Conservation (phyloP, 2,797 vertebrate species). For the Aselliscus stoliczkanus region DNA sequence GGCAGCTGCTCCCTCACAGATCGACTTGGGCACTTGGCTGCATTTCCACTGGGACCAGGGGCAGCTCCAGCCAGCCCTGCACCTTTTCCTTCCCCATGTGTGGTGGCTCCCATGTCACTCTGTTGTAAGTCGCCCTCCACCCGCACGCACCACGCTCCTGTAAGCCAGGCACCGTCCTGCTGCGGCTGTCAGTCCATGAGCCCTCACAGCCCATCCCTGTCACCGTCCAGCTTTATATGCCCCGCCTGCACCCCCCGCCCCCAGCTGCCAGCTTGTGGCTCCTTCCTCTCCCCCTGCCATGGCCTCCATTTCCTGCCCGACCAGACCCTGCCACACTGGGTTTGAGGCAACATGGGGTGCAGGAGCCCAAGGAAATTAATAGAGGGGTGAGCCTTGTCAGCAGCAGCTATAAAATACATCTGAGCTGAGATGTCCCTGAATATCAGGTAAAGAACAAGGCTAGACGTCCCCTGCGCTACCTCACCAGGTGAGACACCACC, state of each 20-base stretch:
- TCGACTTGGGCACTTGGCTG: fast-evolving
- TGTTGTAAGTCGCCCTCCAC: no score
- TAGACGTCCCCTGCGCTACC: background rate
- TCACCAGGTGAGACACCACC: background rate
- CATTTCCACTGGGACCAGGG: no score
- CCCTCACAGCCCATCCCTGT: background rate
- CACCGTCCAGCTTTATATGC: background rate
- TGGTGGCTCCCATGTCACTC: background rate
- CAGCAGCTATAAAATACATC: fast-evolving
- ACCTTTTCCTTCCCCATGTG: background rate
- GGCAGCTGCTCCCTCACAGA: background rate
- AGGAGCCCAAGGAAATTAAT: background rate
- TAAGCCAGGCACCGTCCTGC: no score
- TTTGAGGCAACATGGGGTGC: background rate
- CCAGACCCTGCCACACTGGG: background rate
- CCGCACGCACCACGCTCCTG: fast-evolving
- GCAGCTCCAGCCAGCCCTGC: background rate
- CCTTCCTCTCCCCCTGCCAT: background rate
- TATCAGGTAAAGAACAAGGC: fast-evolving
- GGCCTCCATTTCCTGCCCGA: background rate
- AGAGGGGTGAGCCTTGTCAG: background rate
- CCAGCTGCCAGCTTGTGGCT: background rate
- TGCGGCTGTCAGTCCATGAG: fast-evolving
- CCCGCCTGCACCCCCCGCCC: background rate
- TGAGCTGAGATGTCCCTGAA: background rate